Base-by-base conservation (phyloP, 1,140 invertebrate species). In the Scylla paramamosain region DNA sequence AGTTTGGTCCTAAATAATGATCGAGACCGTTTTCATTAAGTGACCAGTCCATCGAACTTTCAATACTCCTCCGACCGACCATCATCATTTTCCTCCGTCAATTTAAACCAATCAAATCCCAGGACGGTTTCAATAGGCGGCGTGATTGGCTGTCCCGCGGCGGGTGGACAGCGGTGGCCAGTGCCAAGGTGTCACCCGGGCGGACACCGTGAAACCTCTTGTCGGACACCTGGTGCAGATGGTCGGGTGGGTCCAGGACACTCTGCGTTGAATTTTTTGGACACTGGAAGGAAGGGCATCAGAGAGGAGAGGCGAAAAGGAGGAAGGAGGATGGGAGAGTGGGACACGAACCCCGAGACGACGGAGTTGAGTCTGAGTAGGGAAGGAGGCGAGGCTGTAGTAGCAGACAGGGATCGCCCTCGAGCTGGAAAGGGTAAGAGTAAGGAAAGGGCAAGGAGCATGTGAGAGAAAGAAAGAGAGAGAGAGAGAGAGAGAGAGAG, bases 31-130 rank as follows among this genome's bases (percentile, higher is more conserved):
- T 95, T 95, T 95, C 94, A 95, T 95, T 95, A 95, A 95, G 87
- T 92, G 94, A 95, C 90, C 94, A 95, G 94, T 95, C 94, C 94
- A 95, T 95, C 94, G 94, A 95, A 95, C 94, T 95, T 95, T 95
- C 94, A 95, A 95, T 95, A 95, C 94, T 84, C 94, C 94, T 94
- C 94, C 94, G 89, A 52, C 94, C 90, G 94, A 95, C 94, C 90
- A 92, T 95, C 94, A 95, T 95, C 94, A 95, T 95, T 95, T 95
- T 95, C 94, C 94, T 95, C 94, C 94, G 94, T 95, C 94, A 95
- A 95, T 95, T 95, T 95, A 95, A 91, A 95, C 94, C 94, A 95
- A 95, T 95, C 94, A 95, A 95, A 95, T 95, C 94, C 91, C 91
- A 91, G 94, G 94, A 92, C 94, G 94, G 94, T 95, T 95, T 95